Base-by-base conservation (phyloP, 2,888 invertebrate genomes). In the Hedya salicella region DNA sequence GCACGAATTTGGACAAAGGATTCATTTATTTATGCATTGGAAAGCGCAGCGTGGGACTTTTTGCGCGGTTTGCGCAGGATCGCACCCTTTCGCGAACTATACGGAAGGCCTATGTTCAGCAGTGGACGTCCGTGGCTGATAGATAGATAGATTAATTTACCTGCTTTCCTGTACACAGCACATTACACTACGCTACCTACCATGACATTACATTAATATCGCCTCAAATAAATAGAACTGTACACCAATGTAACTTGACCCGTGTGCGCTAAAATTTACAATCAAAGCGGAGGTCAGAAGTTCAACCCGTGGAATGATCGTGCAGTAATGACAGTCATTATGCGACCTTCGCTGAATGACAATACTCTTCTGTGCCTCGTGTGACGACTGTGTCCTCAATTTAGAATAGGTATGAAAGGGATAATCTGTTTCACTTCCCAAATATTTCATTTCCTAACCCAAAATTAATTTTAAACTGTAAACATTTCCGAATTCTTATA, bases 321-420 rank as follows among this genome's bases (percentile, higher is more conserved):
- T 63, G 71, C 70, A 67, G 73, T 86, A 88, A 87, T 87, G 76
- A 74, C 77, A 64, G 84, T 79, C 77, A 87, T 88, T 85, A 87
- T 68, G 75, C 73, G 87, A 75, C 87, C 87, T 87, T 85, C 82
- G 68, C 62, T 70, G 72, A 40, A 49, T 70, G 62, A 70, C 67
- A 67, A 30, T 46, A 61, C 30, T 66, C 19, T 48, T 48, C 48
- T 52, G 39, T 16, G 11, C 13, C 40, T 25, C 14, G 25, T 21
- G 53, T 30, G 44, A 54, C 32, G 16, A 56, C 6, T n/a, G 14
- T 16, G 11, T 21, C 14, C 48, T 13, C 44, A n/a, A 40, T 36
- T 36, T 40, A 19, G 21, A 21, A 19, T 1, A 6, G 3, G 14
- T 30, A 16, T 13, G 56, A 9, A 9, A 3, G 11, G 25, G 25